Evolutionary conservation across 92 coral and sea anemone species (phyloP).

Genomic region (Metridium senile): DNA sequence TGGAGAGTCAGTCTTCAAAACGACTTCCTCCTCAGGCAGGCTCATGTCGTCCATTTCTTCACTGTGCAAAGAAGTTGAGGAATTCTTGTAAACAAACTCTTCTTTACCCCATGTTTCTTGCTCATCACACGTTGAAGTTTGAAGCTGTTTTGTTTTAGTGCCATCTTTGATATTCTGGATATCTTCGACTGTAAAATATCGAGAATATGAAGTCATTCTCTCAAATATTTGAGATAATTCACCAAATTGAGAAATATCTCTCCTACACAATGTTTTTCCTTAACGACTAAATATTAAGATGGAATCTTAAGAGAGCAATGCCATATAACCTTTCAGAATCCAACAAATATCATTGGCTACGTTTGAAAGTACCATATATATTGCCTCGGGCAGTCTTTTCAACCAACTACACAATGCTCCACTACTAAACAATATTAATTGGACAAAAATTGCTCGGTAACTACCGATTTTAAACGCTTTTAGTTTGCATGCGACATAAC

Average conservation of each 20-base stretch:
- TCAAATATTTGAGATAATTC: not conserved
- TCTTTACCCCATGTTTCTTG: not conserved
- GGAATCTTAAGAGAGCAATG: not conserved
- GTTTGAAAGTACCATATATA: too few species aligned
- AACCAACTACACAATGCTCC: too few species aligned
- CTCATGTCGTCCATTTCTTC: not conserved
- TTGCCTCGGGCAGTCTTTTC: too few species aligned
- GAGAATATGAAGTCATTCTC: not conserved
- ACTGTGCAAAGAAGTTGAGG: not conserved
- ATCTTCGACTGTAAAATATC: not conserved
- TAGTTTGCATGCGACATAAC: not conserved
- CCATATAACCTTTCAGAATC: not conserved
- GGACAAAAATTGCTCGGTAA: not conserved
- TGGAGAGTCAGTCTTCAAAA: not conserved
- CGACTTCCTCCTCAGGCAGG: not conserved
- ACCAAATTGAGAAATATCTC: not conserved
- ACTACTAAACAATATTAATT: too few species aligned
- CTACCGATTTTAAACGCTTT: not conserved
- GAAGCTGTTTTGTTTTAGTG: not conserved
- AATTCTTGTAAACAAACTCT: not conserved
- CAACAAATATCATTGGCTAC: too few species aligned
- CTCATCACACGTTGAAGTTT: not conserved
- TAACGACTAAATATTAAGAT: not conserved
- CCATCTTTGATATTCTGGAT: not conserved
- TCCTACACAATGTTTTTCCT: not conserved